Base-by-base conservation (phyloP, 2,113 vertebrate genomes). In the Onychostruthus taczanowskii region DNA sequence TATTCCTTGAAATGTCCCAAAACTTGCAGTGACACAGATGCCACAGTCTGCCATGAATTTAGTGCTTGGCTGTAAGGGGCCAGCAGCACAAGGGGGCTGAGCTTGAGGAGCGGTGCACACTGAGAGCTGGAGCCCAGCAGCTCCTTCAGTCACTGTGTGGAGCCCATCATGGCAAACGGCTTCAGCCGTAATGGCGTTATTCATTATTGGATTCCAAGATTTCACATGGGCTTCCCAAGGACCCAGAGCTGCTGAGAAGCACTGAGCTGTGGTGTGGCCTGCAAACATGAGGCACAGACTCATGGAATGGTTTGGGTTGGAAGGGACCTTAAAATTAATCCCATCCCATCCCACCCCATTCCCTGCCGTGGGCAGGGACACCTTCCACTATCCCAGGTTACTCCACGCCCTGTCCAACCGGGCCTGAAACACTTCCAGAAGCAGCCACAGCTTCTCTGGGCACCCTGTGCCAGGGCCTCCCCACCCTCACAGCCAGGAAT, bases 381-480 rank as follows among this genome's bases (percentile, higher is more conserved):
- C 0, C 4, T 59, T 4, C 52, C 77, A 39, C 16, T 6, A 2
- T 2, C 24, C 39, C 39, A 61, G 33, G 28, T 1, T 7, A 6
- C 28, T 75, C 62, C 61, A 28, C 59, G 52, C 27, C 27, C 37
- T 0, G 0, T 52, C 12, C 68, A 59, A 0, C 39, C 37, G 52
- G 52, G 23, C 33, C 46, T 61, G 4, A n/a, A 2, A 30, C 33
- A n/a, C 23, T 30, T 67, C 28, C n/a, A 41, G 19, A 6, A 33
- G 19, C 39, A 52, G 20, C 46, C 53, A 47, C 46, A 68, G 28
- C 53, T 61, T 3, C n/a, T 53, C 62, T 61, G 46, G 28, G 13
- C 20, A 82, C 0, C 69, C n/a, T 59, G 20, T 68, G 19, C 61
- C 69, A 74, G 77, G 19, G 39, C 16, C 37, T 74, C 0, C 0